Conservation (phyloP, 2,888 invertebrate species). For the Leucozona laternaria region DNA sequence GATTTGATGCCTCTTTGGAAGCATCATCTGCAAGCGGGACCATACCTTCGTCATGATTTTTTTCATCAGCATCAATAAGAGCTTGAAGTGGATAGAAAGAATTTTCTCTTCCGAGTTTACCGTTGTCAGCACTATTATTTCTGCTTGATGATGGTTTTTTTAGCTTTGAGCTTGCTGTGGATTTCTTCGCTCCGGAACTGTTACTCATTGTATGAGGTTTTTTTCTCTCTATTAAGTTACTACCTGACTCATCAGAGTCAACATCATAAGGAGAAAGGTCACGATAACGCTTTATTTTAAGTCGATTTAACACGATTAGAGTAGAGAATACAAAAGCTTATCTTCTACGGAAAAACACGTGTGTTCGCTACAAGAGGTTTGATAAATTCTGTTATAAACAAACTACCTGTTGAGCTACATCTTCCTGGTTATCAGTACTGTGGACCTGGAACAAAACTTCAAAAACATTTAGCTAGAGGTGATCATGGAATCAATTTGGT, state of each 20-base stretch:
- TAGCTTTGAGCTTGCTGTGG: not conserved
- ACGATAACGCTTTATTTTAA: not conserved
- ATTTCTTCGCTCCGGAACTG: not conserved
- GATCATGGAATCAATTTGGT: no score
- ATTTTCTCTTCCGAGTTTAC: not conserved
- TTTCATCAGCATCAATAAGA: slow-evolving; percentile 19
- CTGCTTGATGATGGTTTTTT: not conserved
- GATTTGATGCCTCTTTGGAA: slow-evolving; percentile 6
- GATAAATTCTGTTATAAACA: not conserved
- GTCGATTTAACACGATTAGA: slow-evolving; percentile 4
- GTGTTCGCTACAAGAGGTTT: slow-evolving; percentile 6
- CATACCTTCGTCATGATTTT: not conserved
- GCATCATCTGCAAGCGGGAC: slow-evolving; percentile 5
- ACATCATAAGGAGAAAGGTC: not conserved
- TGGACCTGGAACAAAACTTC: no score
- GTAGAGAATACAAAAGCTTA: not conserved
- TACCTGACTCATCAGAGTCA: slow-evolving; percentile 9
- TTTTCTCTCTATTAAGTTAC: slow-evolving; percentile 2
- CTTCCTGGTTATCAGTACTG: no score
- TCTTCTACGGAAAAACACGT: slow-evolving; percentile 13
- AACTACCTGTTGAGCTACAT: no score
- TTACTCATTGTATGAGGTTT: slow-evolving; percentile 1
- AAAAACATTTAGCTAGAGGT: no score
- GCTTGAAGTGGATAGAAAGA: slow-evolving; percentile 27
- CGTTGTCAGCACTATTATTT: not conserved